A percentile compares a stretch with the other conserved stretches of the same genome.
These are phyloP conservation scores for Orchesella cincta DNA, from an alignment of 1,140 invertebrate species.

Conservation along the genomic window DNA sequence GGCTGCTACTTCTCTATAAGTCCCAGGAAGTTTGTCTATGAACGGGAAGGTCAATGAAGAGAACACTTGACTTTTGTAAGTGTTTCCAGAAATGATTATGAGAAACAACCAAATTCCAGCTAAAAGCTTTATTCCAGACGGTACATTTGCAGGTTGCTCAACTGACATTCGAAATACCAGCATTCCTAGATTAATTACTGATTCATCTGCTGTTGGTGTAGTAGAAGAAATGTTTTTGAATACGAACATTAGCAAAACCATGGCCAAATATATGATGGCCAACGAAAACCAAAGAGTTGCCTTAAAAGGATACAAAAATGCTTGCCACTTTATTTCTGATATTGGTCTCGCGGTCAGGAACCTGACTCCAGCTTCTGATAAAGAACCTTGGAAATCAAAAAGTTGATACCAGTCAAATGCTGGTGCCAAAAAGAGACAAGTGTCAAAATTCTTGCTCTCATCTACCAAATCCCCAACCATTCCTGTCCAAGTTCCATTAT, in stretches of 20 bases:
- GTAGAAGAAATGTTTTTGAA: too few relatives aligned
- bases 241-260: not conserved
- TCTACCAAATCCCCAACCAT: constrained; percentile 23
- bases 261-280: not conserved
- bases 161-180: not conserved
- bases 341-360: not conserved
- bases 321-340: constrained; percentile 8
- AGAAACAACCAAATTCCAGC: constrained; percentile 7
- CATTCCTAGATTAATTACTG: too few relatives aligned
- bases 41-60: constrained; percentile 31
- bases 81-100: constrained; percentile 20
- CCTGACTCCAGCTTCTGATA: not conserved
- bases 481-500: constrained; percentile 37
- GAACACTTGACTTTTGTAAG: constrained; percentile 31
- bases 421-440: not conserved
- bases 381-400: not conserved
- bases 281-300: not conserved
- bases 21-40: constrained; percentile 13
- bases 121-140: not conserved
- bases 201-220: too few relatives aligned
- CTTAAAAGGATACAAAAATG: constrained; percentile 15
- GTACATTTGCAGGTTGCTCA: not conserved
- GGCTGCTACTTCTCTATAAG: not conserved
- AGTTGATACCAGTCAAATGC: not conserved
- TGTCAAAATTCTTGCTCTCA: constrained; percentile 16